phyloP scores from a whole-genome alignment of 2,113 vertebrate species.

The Entosphenus tridentatus region DNA sequence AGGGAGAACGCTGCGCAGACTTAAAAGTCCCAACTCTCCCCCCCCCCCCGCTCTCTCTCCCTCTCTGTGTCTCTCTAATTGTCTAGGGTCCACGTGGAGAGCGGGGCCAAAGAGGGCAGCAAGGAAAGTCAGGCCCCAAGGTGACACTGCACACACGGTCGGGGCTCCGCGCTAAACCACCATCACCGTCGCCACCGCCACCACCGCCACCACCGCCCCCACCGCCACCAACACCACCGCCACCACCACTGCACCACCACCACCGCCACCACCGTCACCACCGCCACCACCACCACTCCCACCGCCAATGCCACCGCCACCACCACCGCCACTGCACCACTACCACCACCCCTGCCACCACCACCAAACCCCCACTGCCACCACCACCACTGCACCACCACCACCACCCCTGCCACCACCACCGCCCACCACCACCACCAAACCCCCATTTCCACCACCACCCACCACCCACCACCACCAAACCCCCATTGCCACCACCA shows the following conservation, averaged over 20 bases:
- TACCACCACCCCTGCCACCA: neutral
- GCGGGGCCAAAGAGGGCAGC: constrained; percentile 4
- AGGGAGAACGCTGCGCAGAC: no score
- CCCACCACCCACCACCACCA: no score
- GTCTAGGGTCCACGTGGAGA: constrained; percentile 4
- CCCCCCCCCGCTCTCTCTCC: neutral
- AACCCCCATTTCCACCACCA: no score
- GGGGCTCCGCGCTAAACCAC: neutral
- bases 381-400: neutral
- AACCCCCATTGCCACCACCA: no score
- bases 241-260: neutral
- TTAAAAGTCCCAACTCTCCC: neutral
- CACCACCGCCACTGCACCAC: neutral
- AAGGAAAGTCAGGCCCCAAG: constrained; percentile 2
- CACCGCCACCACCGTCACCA: neutral
- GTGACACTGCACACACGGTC: neutral
- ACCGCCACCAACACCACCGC: neutral
- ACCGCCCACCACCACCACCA: neutral
- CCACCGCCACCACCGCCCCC: neutral
- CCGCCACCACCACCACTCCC: neutral
- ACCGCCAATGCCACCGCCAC: neutral
- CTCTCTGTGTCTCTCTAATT: neutral
- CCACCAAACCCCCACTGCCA: neutral
- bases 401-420: neutral
- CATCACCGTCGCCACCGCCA: neutral